Evolutionary conservation across 2,797 vertebrate species (phyloP), one percentile per base, ranked within the genome.

Genomic region (Scolopax bukidnonensis): DNA sequence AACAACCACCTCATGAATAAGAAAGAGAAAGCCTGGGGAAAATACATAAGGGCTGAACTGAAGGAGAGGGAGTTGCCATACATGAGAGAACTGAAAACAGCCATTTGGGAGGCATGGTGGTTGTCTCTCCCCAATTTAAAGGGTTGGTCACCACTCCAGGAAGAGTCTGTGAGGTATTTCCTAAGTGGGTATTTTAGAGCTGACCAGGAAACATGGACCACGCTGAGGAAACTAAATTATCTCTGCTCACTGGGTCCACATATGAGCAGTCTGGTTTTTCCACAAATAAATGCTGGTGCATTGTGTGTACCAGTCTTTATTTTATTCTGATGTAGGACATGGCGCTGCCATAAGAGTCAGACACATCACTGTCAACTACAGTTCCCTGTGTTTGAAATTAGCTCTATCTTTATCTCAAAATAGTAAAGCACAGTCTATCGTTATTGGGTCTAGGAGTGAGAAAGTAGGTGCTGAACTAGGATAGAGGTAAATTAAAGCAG

Each of bases 401-500:
- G 17, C 32, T 79, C 12, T 43, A 23, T 40, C 17, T 78, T 86
- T 77, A 61, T 48, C 51, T 84, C 67, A 84, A 80, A 88, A 64
- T 27, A 88, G 41, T 45, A 81, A 88, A 76, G n/a, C 23, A 5
- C 36, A 45, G 16, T 14, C 84, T 64, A 40, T n/a, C 4, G 0
- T 81, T 83, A 61, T 0, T 41, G 6, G 53, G 27, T 20, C 45
- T 77, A 60, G 27, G 24, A 65, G 28, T 61, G 19, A 88, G 17
- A 69, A 16, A 70, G 13, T 87, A 88, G 41, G 47, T 59, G 50
- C 54, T 3, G 3, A 78, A 90, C 27, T 40, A 51, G 47, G 47
- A 90, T 25, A 21, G 70, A 87, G 40, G 53, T 67, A 83, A 95
- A 89, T 82, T 89, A 85, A 93, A 95, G 88, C 64, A 84, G 23